These are phyloP conservation scores for Myanophis thanlyinensis DNA, from an alignment of 2,113 vertebrate species.

Conservation along the genomic window DNA sequence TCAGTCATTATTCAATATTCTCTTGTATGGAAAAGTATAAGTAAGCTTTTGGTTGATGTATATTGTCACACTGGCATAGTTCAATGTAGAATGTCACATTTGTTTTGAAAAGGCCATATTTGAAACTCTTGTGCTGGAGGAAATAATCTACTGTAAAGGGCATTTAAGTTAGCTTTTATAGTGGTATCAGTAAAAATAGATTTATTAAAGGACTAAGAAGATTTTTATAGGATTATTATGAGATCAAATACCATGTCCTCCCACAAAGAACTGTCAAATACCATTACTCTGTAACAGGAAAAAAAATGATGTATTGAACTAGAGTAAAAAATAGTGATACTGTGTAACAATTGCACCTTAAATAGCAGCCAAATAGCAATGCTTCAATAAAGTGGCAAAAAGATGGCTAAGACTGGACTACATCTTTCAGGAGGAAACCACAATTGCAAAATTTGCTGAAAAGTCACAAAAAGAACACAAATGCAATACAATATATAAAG, in stretches of 20 bases:
- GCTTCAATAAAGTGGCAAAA: not conserved
- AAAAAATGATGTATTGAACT: not conserved
- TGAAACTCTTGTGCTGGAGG: not conserved
- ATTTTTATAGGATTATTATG: not conserved
- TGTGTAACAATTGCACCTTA: not conserved
- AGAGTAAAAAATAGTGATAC: not conserved
- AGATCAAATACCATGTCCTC: not conserved
- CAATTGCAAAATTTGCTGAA: not conserved
- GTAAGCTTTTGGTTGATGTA: not conserved
- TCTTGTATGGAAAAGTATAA: not conserved
- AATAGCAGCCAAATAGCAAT: not conserved
- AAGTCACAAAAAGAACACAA: not conserved
- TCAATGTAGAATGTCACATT: not conserved
- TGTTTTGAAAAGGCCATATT: not conserved
- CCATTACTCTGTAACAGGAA: not conserved
- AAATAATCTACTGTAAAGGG: slow-evolving; percentile 20
- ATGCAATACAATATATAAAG: not conserved
- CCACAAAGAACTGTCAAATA: not conserved
- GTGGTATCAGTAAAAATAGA: slow-evolving; percentile 8
- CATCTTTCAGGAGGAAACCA: not conserved
- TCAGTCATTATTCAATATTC: not conserved
- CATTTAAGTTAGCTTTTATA: not conserved
- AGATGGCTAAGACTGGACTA: not conserved
- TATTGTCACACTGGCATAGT: not conserved
- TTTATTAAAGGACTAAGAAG: not conserved